A percentile compares a stretch with the other conserved stretches of the same genome.
phyloP scores from a whole-genome alignment of 1,140 invertebrate species.

The Oreohelix idahoensis region DNA sequence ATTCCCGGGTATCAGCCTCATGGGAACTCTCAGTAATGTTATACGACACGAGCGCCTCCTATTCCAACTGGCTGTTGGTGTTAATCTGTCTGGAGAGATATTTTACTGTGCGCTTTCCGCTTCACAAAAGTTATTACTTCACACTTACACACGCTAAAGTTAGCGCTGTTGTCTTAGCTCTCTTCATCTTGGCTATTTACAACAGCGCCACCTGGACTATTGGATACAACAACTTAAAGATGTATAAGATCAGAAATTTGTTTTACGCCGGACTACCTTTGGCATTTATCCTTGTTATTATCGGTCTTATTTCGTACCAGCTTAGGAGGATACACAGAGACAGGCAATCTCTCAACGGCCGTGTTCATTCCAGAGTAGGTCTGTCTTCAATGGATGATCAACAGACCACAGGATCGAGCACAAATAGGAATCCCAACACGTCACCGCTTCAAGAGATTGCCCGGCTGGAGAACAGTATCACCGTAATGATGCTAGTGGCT shows the following conservation, averaged over 20 bases:
- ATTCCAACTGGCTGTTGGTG: slow-evolving; percentile 61
- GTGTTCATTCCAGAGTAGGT: slow-evolving; percentile 36
- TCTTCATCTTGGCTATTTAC: slow-evolving; percentile 33
- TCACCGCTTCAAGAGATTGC: slow-evolving; percentile 34
- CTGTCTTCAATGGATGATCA: slow-evolving; percentile 52
- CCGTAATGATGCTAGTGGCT: slow-evolving; percentile 45
- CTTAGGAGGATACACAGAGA: slow-evolving; percentile 38
- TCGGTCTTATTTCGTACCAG: slow-evolving; percentile 42
- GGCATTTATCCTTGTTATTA: slow-evolving; percentile 51
- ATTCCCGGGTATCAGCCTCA: not conserved
- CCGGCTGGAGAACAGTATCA: slow-evolving; percentile 50
- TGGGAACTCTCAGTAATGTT: slow-evolving; percentile 47
- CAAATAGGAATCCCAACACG: slow-evolving; percentile 38
- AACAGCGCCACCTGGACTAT: not conserved
- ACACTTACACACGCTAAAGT: slow-evolving; percentile 43
- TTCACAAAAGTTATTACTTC: slow-evolving; percentile 52
- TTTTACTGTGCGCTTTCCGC: slow-evolving; percentile 57
- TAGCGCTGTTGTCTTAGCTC: slow-evolving; percentile 40
- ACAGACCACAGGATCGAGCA: slow-evolving; percentile 43
- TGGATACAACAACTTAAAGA: slow-evolving; percentile 31
- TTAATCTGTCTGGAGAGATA: slow-evolving; percentile 60
- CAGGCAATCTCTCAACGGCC: slow-evolving; percentile 28
- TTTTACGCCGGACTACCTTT: slow-evolving; percentile 45
- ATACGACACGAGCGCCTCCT: slow-evolving; percentile 50
- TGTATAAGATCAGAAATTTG: slow-evolving; percentile 36